Percentiles rank a stretch among this genome's conserved stretches.
Evolutionary conservation across 2,888 invertebrate species (phyloP).

Genomic region (Eurois occulta): DNA sequence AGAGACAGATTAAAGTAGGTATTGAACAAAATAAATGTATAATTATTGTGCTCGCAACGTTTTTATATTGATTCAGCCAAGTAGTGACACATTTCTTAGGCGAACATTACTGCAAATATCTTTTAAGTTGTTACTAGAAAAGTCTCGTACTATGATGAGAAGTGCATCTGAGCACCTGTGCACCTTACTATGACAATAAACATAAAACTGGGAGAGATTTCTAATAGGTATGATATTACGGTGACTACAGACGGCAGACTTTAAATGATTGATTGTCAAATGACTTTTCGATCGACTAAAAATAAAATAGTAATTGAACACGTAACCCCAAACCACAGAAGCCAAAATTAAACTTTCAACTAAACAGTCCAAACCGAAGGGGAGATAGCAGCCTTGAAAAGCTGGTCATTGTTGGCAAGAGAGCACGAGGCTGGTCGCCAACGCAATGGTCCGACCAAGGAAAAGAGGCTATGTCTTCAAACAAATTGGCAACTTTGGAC

Average conservation of each 20-base stretch:
- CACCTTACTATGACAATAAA: constrained; percentile 9
- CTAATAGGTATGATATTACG: neutral
- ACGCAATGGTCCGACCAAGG: too few species aligned
- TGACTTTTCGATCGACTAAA: neutral
- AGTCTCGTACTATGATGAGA: neutral
- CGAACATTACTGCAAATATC: neutral
- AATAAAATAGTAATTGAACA: neutral
- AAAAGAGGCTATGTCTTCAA: too few species aligned
- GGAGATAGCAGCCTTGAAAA: too few species aligned
- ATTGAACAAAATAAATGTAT: neutral
- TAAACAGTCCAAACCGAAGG: neutral
- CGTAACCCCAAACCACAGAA: neutral
- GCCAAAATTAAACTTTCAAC: neutral
- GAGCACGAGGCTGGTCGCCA: too few species aligned
- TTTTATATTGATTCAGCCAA: neutral
- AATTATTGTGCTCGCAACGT: too few species aligned
- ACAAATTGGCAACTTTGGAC: too few species aligned
- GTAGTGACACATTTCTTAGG: neutral
- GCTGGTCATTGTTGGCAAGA: too few species aligned
- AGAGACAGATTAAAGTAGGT: neutral
- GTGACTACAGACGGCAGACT: neutral
- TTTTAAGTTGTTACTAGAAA: neutral
- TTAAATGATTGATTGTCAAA: neutral
- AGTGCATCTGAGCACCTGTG: constrained; percentile 9
- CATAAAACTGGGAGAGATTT: constrained; percentile 13